Base-by-base conservation (phyloP, 2,113 vertebrate genomes). In the Machaerirhynchus nigripectus region DNA sequence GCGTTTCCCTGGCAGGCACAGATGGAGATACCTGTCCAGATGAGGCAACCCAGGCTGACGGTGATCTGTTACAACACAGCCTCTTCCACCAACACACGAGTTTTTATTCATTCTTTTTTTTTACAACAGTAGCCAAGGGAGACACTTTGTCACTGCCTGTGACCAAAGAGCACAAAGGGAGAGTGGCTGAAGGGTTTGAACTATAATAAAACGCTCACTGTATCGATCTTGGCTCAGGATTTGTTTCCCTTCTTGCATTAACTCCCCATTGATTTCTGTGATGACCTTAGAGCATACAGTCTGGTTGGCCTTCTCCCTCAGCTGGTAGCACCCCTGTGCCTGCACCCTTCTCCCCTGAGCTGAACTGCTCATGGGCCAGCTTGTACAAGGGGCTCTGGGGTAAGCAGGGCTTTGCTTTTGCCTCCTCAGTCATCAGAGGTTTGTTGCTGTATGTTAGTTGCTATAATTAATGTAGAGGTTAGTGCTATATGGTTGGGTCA, bases 221-320 rank as follows among this genome's bases (percentile, higher is more conserved):
- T 71, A 96, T 98, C 27, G 95, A 98, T 98, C 96, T 92, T 95
- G 92, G 92, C 96, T 95, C 94, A 60, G 89, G 96, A 91, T 96
- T 94, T 97, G 96, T 98, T 98, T 97, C 87, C 93, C 90, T 95
- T 97, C 91, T 96, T 97, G 96, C 95, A 92, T 98, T 97, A 97
- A 97, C 93, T 96, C 94, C 90, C 82, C 96, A 96, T 97, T 22
- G 68, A 98, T 97, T 90, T 70, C 57, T 83, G 16, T 69, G 96
- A 33, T 95, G 93, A 97, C 97, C 96, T 97, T 93, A 97, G 94
- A 93, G 82, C 64, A 3, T 74, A 39, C 3, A 9, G 87, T 91
- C 96, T 95, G 80, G 23, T 83, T 93, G 91, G 94, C 76, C 86
- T 84, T 91, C 87, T 93, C 92, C 63, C 91, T 88, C 31, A 74